Evolutionary conservation across 2,113 vertebrate species (phyloP).

Genomic region (Phylloscopus whistleri): DNA sequence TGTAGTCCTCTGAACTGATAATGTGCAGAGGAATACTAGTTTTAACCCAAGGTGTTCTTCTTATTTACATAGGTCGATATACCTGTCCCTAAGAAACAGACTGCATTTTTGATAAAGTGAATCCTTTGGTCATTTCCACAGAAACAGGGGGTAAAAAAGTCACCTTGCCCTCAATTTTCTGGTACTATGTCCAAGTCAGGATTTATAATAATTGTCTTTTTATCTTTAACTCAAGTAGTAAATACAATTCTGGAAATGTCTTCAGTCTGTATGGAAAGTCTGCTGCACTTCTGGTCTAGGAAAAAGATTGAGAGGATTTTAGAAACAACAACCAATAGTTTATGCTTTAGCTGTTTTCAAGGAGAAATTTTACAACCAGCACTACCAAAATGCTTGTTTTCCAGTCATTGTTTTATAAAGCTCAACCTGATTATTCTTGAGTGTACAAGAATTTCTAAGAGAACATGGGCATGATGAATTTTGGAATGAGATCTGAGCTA

Average conservation of each 20-base stretch:
- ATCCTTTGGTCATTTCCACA: not conserved
- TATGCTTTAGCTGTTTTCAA: not conserved
- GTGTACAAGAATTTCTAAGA: no score
- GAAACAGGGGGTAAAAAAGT: not conserved
- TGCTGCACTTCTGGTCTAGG: not conserved
- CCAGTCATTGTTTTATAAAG: not conserved
- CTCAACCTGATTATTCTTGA: accelerated
- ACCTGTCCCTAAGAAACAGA: not conserved
- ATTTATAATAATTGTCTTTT: not conserved
- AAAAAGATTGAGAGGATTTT: not conserved
- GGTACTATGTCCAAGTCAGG: not conserved
- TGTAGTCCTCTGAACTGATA: not conserved
- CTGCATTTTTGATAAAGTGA: not conserved
- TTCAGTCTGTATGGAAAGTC: not conserved
- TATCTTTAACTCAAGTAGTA: not conserved
- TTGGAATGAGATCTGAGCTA: no score
- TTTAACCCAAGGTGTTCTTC: not conserved
- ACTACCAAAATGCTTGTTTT: not conserved
- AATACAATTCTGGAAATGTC: not conserved
- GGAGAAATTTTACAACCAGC: not conserved
- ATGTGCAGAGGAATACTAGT: no score
- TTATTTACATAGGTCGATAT: not conserved
- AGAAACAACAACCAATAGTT: not conserved
- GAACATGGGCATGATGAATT: no score
- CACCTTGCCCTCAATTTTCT: not conserved